Conservation (phyloP, 2,113 vertebrate genomes). For the Apteryx owenii region DNA sequence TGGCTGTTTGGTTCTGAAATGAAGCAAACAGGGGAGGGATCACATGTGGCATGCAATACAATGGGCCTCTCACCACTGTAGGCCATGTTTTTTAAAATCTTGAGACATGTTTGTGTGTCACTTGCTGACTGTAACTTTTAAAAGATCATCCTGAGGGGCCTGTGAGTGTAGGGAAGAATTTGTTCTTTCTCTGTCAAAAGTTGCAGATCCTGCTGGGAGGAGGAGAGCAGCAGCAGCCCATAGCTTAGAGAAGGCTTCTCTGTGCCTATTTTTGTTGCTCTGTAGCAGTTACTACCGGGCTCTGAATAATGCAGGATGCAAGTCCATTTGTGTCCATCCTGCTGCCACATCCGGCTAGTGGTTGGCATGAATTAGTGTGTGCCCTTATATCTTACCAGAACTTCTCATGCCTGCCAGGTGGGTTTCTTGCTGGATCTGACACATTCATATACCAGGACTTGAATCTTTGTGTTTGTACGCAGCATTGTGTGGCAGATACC, state of each 20-base stretch:
- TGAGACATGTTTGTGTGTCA: background rate
- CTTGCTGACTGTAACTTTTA: background rate
- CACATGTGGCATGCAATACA: background rate
- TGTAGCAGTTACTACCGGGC: background rate
- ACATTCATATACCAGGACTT: background rate
- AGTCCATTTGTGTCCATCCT: background rate
- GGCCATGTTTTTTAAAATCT: background rate
- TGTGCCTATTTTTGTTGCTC: background rate
- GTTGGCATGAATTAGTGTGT: background rate
- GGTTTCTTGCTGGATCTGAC: background rate
- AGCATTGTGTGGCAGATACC: background rate
- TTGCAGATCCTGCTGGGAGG: background rate
- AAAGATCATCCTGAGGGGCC: background rate
- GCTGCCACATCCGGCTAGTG: background rate
- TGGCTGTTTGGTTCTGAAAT: background rate
- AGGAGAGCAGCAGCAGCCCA: background rate
- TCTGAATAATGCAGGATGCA: background rate
- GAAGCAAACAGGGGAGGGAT: background rate
- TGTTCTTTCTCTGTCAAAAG: background rate
- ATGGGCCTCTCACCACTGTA: rapidly evolving
- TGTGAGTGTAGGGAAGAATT: background rate
- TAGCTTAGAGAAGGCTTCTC: background rate
- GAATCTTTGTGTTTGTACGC: background rate
- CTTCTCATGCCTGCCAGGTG: background rate
- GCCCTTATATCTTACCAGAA: background rate